Conservation (phyloP, 2,797 vertebrate genomes). For the Tapera naevia region DNA sequence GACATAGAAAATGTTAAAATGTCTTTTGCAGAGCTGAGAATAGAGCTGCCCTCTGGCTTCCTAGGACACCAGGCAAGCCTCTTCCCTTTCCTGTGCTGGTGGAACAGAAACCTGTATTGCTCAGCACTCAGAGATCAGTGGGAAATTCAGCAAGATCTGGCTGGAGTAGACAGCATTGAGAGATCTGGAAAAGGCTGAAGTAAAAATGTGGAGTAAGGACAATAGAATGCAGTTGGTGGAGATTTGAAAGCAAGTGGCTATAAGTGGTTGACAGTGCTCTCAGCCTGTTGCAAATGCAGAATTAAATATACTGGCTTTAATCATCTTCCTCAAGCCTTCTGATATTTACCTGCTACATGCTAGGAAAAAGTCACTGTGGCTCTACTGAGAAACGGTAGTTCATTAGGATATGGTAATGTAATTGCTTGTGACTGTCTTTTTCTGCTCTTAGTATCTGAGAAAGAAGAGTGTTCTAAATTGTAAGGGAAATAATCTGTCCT, state of each 20-base stretch:
- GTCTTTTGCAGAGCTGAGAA: neutral
- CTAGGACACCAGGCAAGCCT: neutral
- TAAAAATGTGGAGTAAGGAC: neutral
- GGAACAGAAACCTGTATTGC: neutral
- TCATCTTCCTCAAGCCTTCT: neutral
- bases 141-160: neutral
- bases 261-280: neutral
- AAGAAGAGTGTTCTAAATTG: neutral
- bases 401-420: slow-evolving; percentile 38
- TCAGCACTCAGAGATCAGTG: neutral
- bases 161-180: neutral
- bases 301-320: neutral
- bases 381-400: slow-evolving; percentile 17
- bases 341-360: neutral
- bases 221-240: neutral
- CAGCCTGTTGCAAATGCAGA: neutral
- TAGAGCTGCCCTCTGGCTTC: neutral
- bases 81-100: neutral
- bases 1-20: neutral
- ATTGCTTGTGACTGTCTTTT: slow-evolving; percentile 12
- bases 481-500: neutral
- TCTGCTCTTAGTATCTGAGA: neutral
- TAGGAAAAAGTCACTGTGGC: neutral
- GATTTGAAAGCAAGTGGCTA: neutral
- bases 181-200: neutral